Base-by-base conservation (phyloP, 2,113 vertebrate genomes). In the Gambusia affinis region DNA sequence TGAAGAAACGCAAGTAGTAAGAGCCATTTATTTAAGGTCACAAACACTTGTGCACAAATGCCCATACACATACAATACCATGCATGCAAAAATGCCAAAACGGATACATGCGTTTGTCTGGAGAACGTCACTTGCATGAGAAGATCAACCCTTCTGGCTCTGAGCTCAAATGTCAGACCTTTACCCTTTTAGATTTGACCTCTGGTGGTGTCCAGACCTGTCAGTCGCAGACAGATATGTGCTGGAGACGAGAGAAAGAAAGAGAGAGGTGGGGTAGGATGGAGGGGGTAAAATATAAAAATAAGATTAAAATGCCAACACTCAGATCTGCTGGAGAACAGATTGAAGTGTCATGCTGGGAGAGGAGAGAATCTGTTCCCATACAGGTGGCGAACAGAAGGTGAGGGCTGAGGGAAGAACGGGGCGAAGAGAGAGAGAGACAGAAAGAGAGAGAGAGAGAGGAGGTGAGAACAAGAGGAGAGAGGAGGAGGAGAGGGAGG, bases 371-470 rank as follows among this genome's bases (percentile, higher is more conserved):
- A 84, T 90, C 82, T 88, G 86, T 92, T 90, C 88, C 88, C 78
- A 79, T 91, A 87, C 91, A 93, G 92, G 91, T 93, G 91, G 92
- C 70, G 92, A 91, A 89, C 92, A 93, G 90, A 92, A 91, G 92
- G 92, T 89, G 92, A 87, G 81, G 89, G 89, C 85, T 88, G 92
- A 89, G 82, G 88, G 85, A 85, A 85, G 81, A 81, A 83, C 7
- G 42, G 81, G 80, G 79, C 80, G 78, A 73, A 73, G 88, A 57
- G 51, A 76, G 51, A 76, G 51, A 54, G 51, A 57, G 51, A 24
- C 27, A 27, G 27, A 27, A 27, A 87, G 75, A 7, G 31, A 6
- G 14, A 76, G 75, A 57, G 51, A 54, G 51, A 57, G 51, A 24
- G 71, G 85, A 87, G 78, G 81, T 17, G 82, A 84, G 70, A 54